These are phyloP conservation scores for Troides helena DNA, from an alignment of 2,888 invertebrate genomes.

Conservation along the genomic window DNA sequence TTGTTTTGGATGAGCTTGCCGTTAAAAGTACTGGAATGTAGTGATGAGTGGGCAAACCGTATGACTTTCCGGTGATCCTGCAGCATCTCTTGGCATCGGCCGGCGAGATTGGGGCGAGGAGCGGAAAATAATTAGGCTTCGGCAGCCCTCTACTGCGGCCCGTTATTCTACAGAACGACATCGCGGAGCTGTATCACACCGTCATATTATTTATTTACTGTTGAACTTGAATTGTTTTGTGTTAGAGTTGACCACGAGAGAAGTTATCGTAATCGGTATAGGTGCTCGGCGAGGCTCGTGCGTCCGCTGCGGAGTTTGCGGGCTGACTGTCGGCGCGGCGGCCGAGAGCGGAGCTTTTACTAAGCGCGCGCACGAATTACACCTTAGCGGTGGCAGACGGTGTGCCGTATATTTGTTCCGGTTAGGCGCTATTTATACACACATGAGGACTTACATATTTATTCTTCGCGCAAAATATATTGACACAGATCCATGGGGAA, in stretches of 20 bases:
- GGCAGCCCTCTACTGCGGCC: conserved; percentile 89
- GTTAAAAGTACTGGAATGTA: conserved; percentile 88
- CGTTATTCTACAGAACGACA: conserved; percentile 90
- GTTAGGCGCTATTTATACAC: conserved; percentile 76
- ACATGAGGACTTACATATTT: conserved; percentile 62
- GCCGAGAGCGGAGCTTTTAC: conserved; percentile 47
- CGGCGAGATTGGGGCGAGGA: conserved; percentile 89
- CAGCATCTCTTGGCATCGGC: conserved; percentile 90
- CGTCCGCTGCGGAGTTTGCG: conserved; percentile 55
- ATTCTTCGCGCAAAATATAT: conserved; percentile 59
- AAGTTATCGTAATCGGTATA: conserved; percentile 41
- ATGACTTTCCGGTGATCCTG: conserved; percentile 88
- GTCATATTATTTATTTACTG: conserved; percentile 71
- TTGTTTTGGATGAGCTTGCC: conserved; percentile 68
- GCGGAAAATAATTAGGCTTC: conserved; percentile 90
- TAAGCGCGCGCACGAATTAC: conserved; percentile 56
- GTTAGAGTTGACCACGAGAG: conserved; percentile 46
- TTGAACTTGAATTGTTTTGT: conserved; percentile 32
- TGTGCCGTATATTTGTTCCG: conserved; percentile 75
- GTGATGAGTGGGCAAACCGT: conserved; percentile 86
- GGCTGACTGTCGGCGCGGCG: conserved; percentile 58
- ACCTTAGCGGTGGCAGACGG: conserved; percentile 72
- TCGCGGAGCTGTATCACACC: conserved; percentile 57
- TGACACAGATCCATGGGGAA: conserved; percentile 68
- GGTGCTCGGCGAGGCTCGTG: conserved; percentile 53